These are phyloP conservation scores for Parapristionchus giblindavisi DNA, from an alignment of 2,888 invertebrate species.

Conservation along the genomic window DNA sequence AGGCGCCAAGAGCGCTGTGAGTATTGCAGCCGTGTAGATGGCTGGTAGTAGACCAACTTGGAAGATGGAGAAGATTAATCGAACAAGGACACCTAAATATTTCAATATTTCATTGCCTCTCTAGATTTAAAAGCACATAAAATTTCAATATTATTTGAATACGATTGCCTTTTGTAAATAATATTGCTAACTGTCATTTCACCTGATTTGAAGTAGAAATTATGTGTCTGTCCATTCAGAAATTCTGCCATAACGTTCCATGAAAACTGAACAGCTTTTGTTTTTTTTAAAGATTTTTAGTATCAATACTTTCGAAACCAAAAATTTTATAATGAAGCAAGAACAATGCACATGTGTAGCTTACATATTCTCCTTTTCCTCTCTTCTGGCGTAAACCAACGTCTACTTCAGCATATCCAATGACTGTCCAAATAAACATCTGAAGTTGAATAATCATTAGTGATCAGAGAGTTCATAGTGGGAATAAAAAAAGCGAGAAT, in stretches of 20 bases:
- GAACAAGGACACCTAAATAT: background rate
- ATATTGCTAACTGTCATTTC: background rate
- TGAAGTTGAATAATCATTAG: background rate
- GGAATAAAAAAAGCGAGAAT: too few relatives aligned
- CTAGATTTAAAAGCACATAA: background rate
- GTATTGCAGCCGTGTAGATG: constrained; percentile 2
- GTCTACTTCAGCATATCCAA: background rate
- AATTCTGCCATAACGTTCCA: too few relatives aligned
- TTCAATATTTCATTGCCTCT: background rate
- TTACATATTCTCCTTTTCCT: background rate
- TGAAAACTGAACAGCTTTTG: too few relatives aligned
- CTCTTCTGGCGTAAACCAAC: background rate
- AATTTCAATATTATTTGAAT: background rate
- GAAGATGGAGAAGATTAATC: background rate
- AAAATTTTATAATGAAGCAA: constrained; percentile 14
- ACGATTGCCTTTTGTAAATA: background rate
- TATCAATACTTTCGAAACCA: too few relatives aligned
- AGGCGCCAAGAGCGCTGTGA: background rate
- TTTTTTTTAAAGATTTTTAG: too few relatives aligned
- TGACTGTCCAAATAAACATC: constrained; percentile 4
- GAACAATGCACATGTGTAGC: background rate
- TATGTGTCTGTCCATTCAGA: too few relatives aligned
- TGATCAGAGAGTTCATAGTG: too few relatives aligned
- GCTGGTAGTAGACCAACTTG: background rate
- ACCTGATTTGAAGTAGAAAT: background rate